Evolutionary conservation across 2,797 vertebrate species (phyloP), one percentile per base, ranked within the genome.

Genomic region (Silurus aristotelis): DNA sequence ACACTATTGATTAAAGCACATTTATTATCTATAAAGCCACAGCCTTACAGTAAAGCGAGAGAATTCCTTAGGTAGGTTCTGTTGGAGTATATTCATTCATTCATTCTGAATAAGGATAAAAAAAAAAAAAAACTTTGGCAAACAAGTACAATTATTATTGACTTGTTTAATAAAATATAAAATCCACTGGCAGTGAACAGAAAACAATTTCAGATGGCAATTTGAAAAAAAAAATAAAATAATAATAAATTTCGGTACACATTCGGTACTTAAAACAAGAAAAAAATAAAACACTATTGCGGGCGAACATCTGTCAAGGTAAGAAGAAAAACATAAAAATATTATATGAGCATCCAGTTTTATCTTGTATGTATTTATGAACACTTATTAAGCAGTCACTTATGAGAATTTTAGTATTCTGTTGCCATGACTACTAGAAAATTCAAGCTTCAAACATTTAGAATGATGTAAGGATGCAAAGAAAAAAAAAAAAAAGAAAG

Each of bases 1-100:
- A 7, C 52, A 89, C 93, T 92, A 94, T 95, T 91, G 93, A 95
- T 94, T 96, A 94, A 20, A 96, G 95, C 94, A 92, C 90, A 92
- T 82, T 88, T 89, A 90, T 95, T 92, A 92, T 93, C 85, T 93
- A 92, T 92, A 93, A 86, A 91, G 89, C 90, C 86, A 72, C 0
- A 87, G 75, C 92, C 92, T 91, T 90, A 73, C 87, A 90, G 89
- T 90, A 85, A 89, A 90, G 91, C 89, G 83, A 76, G 67, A 25
- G 14, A 86, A 88, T 89, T 80, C 83, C 9, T 89, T 87, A 89
- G 86, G 87, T 86, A 90, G 82, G 90, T 87, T 87, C 90, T 86
- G 63, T 78, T 88, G 90, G 78, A 89, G 76, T 72, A 81, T 85
- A 80, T 90, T 90, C 86, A 90, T 90, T 90, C 86, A 90, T 90